Evolutionary conservation across 2,888 invertebrate genomes (phyloP).

Genomic region (Zygaena filipendulae): DNA sequence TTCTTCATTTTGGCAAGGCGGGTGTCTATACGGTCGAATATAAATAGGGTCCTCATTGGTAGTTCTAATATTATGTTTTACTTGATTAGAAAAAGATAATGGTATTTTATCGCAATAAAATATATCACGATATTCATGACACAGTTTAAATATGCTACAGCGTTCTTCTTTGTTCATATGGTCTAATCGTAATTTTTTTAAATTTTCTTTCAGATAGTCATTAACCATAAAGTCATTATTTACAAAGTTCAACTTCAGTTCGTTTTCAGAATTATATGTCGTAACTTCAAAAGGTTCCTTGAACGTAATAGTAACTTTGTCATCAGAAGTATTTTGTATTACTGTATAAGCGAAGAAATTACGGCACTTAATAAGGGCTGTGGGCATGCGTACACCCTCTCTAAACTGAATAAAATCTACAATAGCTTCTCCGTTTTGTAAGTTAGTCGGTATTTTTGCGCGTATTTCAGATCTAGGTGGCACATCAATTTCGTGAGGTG

Average conservation of each 20-base stretch:
- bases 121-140: slow-evolving; percentile 22
- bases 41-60: slow-evolving; percentile 21
- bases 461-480: too few relatives aligned
- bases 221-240: too few relatives aligned
- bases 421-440: background rate
- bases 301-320: too few relatives aligned
- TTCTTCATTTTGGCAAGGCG: slow-evolving; percentile 20
- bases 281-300: too few relatives aligned
- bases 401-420: slow-evolving; percentile 1
- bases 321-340: slow-evolving; percentile 3
- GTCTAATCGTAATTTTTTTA: slow-evolving; percentile 12
- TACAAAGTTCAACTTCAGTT: too few relatives aligned
- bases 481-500: slow-evolving; percentile 1
- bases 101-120: slow-evolving; percentile 23
- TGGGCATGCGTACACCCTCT: slow-evolving; percentile 13
- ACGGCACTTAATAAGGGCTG: slow-evolving; percentile 11
- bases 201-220: slow-evolving; percentile 5
- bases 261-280: too few relatives aligned
- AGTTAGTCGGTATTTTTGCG: slow-evolving; percentile 1
- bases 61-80: slow-evolving; percentile 27
- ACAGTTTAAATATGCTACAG: slow-evolving; percentile 15
- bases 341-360: slow-evolving; percentile 2
- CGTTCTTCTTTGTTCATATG: slow-evolving; percentile 24
- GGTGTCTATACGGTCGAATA: slow-evolving; percentile 20
- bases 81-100: slow-evolving; percentile 19